These are phyloP conservation scores for Bombus waltoni DNA, from an alignment of 1,140 invertebrate genomes.

Conservation along the genomic window DNA sequence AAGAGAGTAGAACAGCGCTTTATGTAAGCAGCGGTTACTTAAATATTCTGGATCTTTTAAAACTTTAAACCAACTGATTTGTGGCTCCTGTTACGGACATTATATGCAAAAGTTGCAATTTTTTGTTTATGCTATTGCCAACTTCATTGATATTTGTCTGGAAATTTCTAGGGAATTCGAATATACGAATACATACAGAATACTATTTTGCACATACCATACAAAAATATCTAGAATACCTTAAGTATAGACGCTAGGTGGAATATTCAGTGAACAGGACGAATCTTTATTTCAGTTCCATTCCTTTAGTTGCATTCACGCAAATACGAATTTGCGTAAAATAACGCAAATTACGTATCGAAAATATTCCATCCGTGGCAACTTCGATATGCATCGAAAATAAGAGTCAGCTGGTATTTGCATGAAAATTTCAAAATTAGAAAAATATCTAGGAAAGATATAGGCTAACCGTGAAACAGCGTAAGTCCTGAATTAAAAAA, in stretches of 20 bases:
- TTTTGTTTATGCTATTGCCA: background rate
- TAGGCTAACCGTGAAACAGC: background rate
- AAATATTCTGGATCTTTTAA: background rate
- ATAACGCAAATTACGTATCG: background rate
- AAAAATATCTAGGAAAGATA: background rate
- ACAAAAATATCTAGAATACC: no score
- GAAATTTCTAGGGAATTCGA: no score
- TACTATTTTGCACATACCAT: background rate
- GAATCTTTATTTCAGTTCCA: no score
- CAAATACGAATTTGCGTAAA: background rate
- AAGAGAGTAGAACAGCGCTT: background rate
- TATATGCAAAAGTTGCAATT: background rate
- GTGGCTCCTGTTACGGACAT: background rate
- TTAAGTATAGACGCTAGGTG: no score
- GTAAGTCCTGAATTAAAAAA: background rate
- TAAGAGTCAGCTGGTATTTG: background rate
- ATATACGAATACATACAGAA: no score
- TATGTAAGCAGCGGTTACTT: background rate
- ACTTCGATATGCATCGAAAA: slow-evolving; percentile 11
- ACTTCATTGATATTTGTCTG: background rate
- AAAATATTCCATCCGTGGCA: background rate
- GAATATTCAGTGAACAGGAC: no score
- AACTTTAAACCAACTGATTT: background rate
- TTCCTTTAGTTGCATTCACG: no score
- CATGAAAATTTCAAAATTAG: slow-evolving; percentile 5